phyloP scores from a whole-genome alignment of 2,797 vertebrate species.

The Aplochiton taeniatus region DNA sequence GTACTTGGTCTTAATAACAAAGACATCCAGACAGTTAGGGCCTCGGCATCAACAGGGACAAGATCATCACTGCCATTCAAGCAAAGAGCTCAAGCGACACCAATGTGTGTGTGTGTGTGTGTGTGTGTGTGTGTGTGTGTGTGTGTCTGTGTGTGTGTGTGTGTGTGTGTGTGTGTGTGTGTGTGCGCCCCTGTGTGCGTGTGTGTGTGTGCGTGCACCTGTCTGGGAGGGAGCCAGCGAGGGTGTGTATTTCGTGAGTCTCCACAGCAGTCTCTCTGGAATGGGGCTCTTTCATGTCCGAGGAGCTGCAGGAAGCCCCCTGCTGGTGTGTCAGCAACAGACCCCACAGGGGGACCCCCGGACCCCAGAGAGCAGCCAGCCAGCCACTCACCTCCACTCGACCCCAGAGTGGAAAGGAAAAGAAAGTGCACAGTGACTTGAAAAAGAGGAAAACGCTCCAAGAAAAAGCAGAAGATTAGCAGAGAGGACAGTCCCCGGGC shows the following conservation, averaged over 20 bases:
- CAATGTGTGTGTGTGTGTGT: background rate
- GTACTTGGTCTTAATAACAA: background rate
- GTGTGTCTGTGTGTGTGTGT: background rate
- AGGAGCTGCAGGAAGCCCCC: constrained; percentile 26
- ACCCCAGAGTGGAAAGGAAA: background rate
- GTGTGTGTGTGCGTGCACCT: constrained; percentile 41
- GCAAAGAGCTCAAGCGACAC: background rate
- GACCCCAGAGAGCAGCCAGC: constrained; percentile 17
- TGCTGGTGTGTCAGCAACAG: constrained; percentile 21
- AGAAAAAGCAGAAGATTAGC: too few species aligned
- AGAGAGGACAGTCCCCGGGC: too few species aligned
- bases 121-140: constrained; percentile 3
- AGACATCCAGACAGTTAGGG: background rate
- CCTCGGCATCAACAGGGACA: background rate
- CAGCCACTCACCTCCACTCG: constrained; percentile 22
- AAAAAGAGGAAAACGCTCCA: too few species aligned
- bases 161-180: background rate
- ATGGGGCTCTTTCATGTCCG: constrained; percentile 23
- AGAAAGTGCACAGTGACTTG: too few species aligned
- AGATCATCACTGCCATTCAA: background rate
- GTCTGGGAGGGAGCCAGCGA: constrained; percentile 13
- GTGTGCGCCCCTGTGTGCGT: constrained; percentile 2
- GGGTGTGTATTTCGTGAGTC: background rate
- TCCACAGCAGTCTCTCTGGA: constrained; percentile 30
- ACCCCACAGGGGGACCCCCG: constrained; percentile 2